phyloP scores from a whole-genome alignment of 2,113 vertebrate genomes.

The Naja naja region DNA sequence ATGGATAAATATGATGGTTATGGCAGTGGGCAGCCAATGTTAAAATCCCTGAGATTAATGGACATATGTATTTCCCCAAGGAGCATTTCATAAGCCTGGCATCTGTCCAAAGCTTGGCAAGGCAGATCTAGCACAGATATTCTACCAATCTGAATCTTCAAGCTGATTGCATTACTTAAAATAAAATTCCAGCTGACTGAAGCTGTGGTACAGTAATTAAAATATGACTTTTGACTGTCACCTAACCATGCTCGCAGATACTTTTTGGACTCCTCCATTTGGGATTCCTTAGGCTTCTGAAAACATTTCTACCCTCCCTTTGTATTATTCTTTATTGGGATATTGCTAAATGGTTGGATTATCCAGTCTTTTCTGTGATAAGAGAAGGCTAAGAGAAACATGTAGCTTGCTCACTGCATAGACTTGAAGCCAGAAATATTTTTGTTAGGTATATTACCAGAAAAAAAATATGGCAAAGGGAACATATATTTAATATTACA shows the following conservation, averaged over 20 bases:
- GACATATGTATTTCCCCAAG: background rate
- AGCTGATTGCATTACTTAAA: background rate
- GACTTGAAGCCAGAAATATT: too few relatives aligned
- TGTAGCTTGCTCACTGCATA: too few relatives aligned
- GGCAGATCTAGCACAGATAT: background rate
- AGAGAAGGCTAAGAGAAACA: too few relatives aligned
- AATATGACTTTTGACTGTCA: background rate
- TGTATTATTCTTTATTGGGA: background rate
- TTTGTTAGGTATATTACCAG: too few relatives aligned
- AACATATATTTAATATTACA: too few relatives aligned
- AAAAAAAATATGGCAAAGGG: too few relatives aligned
- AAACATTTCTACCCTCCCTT: background rate
- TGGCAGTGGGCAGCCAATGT: background rate
- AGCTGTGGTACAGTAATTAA: background rate
- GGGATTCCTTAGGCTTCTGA: background rate
- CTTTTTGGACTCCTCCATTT: background rate
- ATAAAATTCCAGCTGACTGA: background rate
- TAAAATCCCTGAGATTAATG: constrained; percentile 1
- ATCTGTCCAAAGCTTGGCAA: background rate
- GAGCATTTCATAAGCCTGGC: constrained; percentile 14
- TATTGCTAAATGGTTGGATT: background rate
- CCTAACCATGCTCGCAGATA: background rate
- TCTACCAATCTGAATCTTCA: background rate
- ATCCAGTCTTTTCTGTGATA: too few relatives aligned
- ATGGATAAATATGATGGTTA: background rate